Base-by-base conservation (phyloP, 2,888 invertebrate species). In the Cephalotes varians region DNA sequence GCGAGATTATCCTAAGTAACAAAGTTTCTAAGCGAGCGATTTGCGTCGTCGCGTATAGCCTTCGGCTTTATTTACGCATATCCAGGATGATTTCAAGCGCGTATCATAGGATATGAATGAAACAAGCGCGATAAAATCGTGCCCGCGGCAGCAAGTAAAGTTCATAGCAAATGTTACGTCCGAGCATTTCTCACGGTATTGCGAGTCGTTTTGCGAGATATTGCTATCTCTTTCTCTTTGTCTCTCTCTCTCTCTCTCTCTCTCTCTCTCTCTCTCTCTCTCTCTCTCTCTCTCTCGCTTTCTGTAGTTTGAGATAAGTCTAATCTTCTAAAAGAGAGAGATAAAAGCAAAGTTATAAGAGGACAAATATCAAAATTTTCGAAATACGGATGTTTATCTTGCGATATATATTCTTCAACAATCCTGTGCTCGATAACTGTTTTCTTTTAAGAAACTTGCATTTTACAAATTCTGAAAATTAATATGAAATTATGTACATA, bases 81-180 rank as follows among this genome's bases (percentile, higher is more conserved):
- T 77, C 21, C 77, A 69, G 69, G 44, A 34, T 56, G 56, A 79
- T 69, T 79, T 69, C 60, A 86, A 64, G 34, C 51, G 51, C 51
- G 31, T 56, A 56, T 77, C 67, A 65, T 65, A 37, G n/a, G 77
- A 67, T 77, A 77, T 69, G 77, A 77, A 77, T 77, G 77, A 67
- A 77, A 67, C 67, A 67, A 79, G 67, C 18, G 54, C 21, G 77
- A 79, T 79, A 79, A 79, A 79, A 79, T 79, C 77, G 56, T 40
- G 76, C 73, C 76, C 65, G 67, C 58, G 72, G 72, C 77, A 18
- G 34, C 25, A 49, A 60, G 34, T 73, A 82, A 85, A 85, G 81
- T 82, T 82, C 85, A 82, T 49, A 64, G 72, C 31, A 82, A 82
- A 85, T 82, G 86, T 82, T 84, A 84, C 65, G 56, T 67, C 77